Conservation (phyloP, 2,797 vertebrate genomes). For the Cichlasoma orientale region DNA sequence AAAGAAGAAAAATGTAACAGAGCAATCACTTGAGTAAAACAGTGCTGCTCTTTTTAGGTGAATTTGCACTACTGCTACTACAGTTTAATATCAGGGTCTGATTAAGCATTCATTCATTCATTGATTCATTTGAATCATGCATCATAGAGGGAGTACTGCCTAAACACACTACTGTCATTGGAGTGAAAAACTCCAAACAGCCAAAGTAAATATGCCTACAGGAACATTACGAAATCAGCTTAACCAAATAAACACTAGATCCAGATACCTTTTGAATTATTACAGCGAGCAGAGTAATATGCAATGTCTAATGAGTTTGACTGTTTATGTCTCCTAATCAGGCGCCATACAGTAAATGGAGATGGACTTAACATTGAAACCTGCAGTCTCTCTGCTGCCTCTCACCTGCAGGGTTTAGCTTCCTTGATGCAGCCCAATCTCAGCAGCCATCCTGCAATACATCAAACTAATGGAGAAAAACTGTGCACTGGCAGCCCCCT, state of each 20-base stretch:
- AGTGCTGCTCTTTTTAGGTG: not conserved
- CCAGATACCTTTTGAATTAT: not conserved
- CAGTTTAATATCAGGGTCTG: not conserved
- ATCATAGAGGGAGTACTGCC: not conserved
- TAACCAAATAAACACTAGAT: not conserved
- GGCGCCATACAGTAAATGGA: constrained; percentile 2
- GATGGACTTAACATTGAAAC: not conserved
- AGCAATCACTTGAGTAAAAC: not conserved
- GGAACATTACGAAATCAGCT: not conserved
- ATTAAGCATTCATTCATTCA: not conserved
- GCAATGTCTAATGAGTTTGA: not conserved
- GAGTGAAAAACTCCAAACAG: not conserved
- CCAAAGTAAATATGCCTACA: not conserved
- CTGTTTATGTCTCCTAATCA: not conserved
- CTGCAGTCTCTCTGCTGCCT: constrained; percentile 5
- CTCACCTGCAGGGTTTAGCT: constrained; percentile 25
- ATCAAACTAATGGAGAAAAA: constrained; percentile 65
- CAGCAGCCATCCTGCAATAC: constrained; percentile 30
- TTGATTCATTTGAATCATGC: not conserved
- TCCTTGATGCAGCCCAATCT: constrained; percentile 20
- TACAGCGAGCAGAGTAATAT: not conserved
- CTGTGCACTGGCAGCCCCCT: constrained; percentile 46
- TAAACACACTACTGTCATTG: not conserved
- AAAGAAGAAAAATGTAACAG: not conserved
- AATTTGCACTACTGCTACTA: not conserved